Base-by-base conservation (phyloP, 2,888 invertebrate species). In the Hesperia comma region DNA sequence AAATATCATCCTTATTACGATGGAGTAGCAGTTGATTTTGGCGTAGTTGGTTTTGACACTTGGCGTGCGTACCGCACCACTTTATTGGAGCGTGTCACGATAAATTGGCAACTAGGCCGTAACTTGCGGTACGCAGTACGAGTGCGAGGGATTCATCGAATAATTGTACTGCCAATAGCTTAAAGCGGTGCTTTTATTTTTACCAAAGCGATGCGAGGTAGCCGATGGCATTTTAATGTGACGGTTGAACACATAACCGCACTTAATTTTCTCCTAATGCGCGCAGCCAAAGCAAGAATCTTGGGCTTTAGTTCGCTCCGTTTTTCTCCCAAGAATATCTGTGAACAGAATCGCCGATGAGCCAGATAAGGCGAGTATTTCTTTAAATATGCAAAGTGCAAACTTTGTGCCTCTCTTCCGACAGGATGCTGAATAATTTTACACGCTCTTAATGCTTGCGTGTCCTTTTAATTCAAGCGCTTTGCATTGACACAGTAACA, bases 251-350 rank as follows among this genome's bases (percentile, higher is more conserved):
- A 91, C 86, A 92, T 90, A 90, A 91, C 87, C 80, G 87, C 91
- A 92, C 92, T 92, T 91, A 92, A 92, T 91, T 90, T 90, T 86
- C 87, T 85, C 88, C 91, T 91, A 90, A 92, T 89, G 88, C 85
- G 88, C 84, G 88, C 84, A 79, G 75, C 77, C 71, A 79, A 77
- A 80, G 79, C 79, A 87, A 84, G 87, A 87, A 87, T 90, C 85
- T 79, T 75, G 76, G 70, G 75, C 79, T 83, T 81, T 78, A 76
- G 78, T 81, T 77, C 71, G 77, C 81, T 83, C 81, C 80, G 83
- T 87, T 90, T 90, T 87, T 86, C 61, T 86, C 80, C 70, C 61
- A 75, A 73, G 83, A 84, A 86, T 90, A 90, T 90, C 88, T 86
- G 84, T 79, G 85, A 80, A 84, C 84, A 77, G 86, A 87, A 90